Base-by-base conservation (phyloP, 2,888 invertebrate genomes). In the Coelogynopora nodosa region DNA sequence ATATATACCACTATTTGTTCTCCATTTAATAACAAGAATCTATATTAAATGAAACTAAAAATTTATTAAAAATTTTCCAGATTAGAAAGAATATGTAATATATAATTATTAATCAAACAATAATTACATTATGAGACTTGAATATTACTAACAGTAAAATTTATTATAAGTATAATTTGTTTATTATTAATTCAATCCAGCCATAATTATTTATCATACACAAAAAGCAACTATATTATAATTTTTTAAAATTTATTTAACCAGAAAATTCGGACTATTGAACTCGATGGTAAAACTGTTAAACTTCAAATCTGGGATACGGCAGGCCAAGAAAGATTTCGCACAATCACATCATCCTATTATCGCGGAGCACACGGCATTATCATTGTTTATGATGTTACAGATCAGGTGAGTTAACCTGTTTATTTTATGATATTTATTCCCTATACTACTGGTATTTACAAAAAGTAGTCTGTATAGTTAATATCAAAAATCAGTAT, bases 281-380 rank as follows among this genome's bases (percentile, higher is more conserved):
- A 98, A 93, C 94, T 98, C 93, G 98, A 98, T 92, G 97, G 97
- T 89, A 99, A 99, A 94, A 98, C 98, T 91, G 98, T 99, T 93
- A 98, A 99, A 94, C 94, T 99, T 92, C 98, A 86, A 85, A 89
- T 87, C 88, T 96, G 96, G 96, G 96, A 96, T 93, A 98, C 98
- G 90, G 98, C 98, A 89, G 98, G 98, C 31, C 98, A 99, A 93
- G 98, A 99, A 93, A 94, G 98, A 92, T 99, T 99, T 94, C 95
- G 98, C 93, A 99, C 98, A 88, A 99, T 99, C 91, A 99, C 98
- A 89, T 98, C 98, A 89, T 97, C 97, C 93, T 99, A 99, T 93
- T 99, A 99, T 93, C 94, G 98, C 93, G 99, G 99, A 89, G 99
- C 99, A 89, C 99, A 99, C 92, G 99, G 99, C 91, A 99, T 99